Base-by-base conservation (phyloP, 2,888 invertebrate species). In the Agrilus mali region DNA sequence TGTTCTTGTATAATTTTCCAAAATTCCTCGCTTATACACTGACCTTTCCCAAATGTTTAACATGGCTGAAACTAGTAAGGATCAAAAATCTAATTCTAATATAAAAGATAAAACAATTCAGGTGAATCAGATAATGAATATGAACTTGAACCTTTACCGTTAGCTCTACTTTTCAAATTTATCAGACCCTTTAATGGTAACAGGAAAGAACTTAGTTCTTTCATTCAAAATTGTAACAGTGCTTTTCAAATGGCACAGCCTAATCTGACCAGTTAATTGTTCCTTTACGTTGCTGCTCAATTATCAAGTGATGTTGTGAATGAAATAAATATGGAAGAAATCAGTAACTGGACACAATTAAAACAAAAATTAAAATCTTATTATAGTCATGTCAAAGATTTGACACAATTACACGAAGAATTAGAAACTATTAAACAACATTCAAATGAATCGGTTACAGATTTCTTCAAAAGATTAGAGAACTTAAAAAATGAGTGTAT, bases 401-500 rank as follows among this genome's bases (percentile, higher is more conserved):
- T 47, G 1, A 39, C 36, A 10, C 42, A 48, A 27, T 14, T 40
- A 7, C 43, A 47, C 35, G 49, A 49, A 40, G 45, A 45, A 39
- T 33, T 47, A 33, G 49, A 45, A 22, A 47, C 49, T 13, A 47
- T 47, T 14, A 46, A 41, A 27, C 46, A 50, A 46, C 32, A 20
- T 35, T 15, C 2, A 38, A 33, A 39, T 27, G 46, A 50, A 46
- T 36, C 42, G 1, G 31, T 48, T 7, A 49, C 49, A 1, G 44
- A 48, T 31, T 46, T 36, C 32, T 49, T 41, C 16, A 49, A 49
- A 46, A 4, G 49, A n/a, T n/a, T 48, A 17, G 47, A 48, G 44
- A 48, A 41, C 27, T 6, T 38, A 13, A 46, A 49, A 46, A 44
- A 47, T 33, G 49, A 49, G 33, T 46, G 47, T n/a, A 48, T 46